phyloP scores from a whole-genome alignment of 2,888 invertebrate species.

The Archips crataeganus region DNA sequence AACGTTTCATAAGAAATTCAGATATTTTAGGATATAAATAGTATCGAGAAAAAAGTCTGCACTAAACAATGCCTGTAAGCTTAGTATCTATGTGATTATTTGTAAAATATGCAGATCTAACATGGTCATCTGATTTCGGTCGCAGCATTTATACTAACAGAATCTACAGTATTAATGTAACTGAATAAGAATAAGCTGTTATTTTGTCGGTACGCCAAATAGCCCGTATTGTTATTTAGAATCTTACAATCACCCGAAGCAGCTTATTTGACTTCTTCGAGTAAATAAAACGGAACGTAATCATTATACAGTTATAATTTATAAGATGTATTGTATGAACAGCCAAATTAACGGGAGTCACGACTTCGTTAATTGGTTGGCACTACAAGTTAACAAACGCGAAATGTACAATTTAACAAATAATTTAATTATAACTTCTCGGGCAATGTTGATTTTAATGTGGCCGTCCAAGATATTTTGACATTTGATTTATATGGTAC shows the following conservation, averaged over 20 bases:
- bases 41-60: too few relatives aligned
- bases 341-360: slow-evolving; percentile 36
- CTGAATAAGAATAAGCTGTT: neutral
- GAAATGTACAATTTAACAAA: slow-evolving; percentile 41
- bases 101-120: too few relatives aligned
- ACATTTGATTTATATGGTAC: neutral
- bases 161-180: neutral
- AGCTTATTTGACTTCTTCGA: slow-evolving; percentile 12
- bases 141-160: neutral
- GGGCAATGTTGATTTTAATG: slow-evolving; percentile 27
- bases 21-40: too few relatives aligned
- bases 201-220: too few relatives aligned
- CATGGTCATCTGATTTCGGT: too few relatives aligned
- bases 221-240: neutral
- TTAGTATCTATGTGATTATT: too few relatives aligned
- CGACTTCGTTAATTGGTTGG: slow-evolving; percentile 36
- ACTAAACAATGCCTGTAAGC: too few relatives aligned
- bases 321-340: slow-evolving; percentile 26
- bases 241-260: neutral
- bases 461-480: slow-evolving; percentile 5
- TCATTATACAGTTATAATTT: slow-evolving; percentile 15
- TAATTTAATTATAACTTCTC: slow-evolving; percentile 40
- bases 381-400: slow-evolving; percentile 29
- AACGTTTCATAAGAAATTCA: too few relatives aligned
- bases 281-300: slow-evolving; percentile 7